Conservation (phyloP, 1,140 invertebrate species). For the Tigriopus japonicus region DNA sequence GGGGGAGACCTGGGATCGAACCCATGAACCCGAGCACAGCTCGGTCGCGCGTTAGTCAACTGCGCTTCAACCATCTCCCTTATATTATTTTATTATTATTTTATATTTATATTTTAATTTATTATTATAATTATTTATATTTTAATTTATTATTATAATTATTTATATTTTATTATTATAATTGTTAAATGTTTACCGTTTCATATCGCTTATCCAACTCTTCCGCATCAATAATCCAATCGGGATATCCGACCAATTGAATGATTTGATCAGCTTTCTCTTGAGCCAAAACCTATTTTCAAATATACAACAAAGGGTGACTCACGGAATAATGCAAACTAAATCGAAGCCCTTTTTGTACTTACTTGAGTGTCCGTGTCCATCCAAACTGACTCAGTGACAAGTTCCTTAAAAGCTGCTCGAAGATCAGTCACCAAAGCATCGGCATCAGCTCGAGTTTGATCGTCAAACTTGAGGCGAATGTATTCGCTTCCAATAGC, state of each 20-base stretch:
- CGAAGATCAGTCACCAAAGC: background rate
- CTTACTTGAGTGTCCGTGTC: constrained; percentile 6
- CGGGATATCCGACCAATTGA: constrained; percentile 64
- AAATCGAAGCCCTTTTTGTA: no score
- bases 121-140: no score
- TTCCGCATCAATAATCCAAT: constrained; percentile 44
- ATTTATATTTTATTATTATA: no score
- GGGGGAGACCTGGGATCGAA: no score
- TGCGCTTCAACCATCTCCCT: no score
- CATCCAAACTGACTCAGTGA: constrained; percentile 12
- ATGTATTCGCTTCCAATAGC: background rate
- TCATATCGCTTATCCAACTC: constrained; percentile 35
- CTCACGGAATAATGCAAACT: no score
- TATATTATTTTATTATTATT: no score
- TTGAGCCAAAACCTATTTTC: constrained; percentile 41
- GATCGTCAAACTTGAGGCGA: background rate
- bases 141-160: no score
- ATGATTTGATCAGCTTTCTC: constrained; percentile 58
- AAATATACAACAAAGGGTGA: background rate
- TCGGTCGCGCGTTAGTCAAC: no score
- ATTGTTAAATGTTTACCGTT: no score
- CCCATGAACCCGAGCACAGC: no score
- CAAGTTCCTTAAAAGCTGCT: constrained; percentile 13
- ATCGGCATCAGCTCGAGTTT: background rate
- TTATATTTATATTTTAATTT: no score